These are phyloP conservation scores for Leptinotarsa defecta DNA, from an alignment of 1,140 invertebrate species.

Conservation along the genomic window DNA sequence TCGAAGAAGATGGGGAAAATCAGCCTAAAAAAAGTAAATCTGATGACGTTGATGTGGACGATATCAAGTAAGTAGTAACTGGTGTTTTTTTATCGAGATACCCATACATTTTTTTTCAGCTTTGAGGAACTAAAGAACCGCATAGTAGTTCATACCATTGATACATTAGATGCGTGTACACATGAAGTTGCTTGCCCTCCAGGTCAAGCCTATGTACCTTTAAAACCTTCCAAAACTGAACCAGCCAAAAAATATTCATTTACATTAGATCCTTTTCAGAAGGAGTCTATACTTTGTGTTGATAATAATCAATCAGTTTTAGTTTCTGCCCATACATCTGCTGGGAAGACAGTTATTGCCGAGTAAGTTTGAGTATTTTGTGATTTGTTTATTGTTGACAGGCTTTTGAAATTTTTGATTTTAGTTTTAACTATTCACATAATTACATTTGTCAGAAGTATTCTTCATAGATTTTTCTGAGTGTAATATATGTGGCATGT, in stretches of 20 bases:
- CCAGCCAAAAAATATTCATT: conserved; percentile 95
- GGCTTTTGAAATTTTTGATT: background rate
- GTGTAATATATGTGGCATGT: no score
- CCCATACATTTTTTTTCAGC: conserved; percentile 54
- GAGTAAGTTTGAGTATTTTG: conserved; percentile 73
- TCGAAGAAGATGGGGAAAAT: conserved; percentile 26
- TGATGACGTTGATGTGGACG: conserved; percentile 44
- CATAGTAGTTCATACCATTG: conserved; percentile 84
- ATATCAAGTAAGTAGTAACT: conserved; percentile 48
- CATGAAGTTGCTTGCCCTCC: conserved; percentile 93
- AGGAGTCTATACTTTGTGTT: conserved; percentile 95
- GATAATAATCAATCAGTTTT: conserved; percentile 98
- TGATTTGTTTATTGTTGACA: conserved; percentile 28
- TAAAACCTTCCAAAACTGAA: conserved; percentile 64
- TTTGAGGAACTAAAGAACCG: conserved; percentile 66
- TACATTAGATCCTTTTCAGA: conserved; percentile 96
- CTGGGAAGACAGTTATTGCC: conserved; percentile 98
- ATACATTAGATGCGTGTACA: conserved; percentile 86
- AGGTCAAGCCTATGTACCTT: conserved; percentile 78
- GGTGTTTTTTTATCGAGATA: background rate
- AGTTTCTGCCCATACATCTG: conserved; percentile 99
- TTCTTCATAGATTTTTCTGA: no score
- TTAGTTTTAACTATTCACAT: background rate
- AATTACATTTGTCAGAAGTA: background rate
- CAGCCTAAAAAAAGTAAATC: conserved; percentile 35